Conservation (phyloP, 2,888 invertebrate species). For the Stenotaenia linearis region DNA sequence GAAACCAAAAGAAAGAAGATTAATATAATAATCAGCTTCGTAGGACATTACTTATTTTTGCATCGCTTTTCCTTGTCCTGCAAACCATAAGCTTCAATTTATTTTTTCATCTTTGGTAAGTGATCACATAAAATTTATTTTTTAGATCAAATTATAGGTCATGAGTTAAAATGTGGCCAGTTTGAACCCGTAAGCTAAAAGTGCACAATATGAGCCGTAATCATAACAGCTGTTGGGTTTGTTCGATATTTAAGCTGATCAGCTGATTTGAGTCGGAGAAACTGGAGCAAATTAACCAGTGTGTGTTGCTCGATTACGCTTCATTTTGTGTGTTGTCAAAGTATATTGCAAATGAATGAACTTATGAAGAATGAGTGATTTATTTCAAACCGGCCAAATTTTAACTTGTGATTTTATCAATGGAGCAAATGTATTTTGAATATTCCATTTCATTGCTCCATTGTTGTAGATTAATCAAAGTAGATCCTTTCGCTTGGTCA, state of each 20-base stretch:
- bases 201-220: neutral
- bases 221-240: neutral
- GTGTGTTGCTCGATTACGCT: neutral
- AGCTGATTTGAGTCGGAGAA: neutral
- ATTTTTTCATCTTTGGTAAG: neutral
- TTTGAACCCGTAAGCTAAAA: too few relatives aligned
- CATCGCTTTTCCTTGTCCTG: neutral
- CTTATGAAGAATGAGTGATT: too few relatives aligned
- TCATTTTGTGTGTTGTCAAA: too few relatives aligned
- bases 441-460: too few relatives aligned
- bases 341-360: too few relatives aligned
- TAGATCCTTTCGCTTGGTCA: too few relatives aligned
- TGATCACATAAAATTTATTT: neutral
- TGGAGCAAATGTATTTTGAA: too few relatives aligned
- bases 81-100: neutral
- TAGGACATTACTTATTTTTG: constrained; percentile 9
- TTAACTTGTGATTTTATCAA: too few relatives aligned
- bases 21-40: neutral
- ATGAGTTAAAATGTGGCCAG: too few relatives aligned
- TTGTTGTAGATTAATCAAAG: too few relatives aligned
- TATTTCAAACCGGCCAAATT: too few relatives aligned
- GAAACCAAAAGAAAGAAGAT: neutral
- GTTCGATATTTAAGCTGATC: neutral
- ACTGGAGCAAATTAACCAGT: too few relatives aligned
- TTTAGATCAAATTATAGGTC: neutral